Conservation (phyloP, 2,113 vertebrate genomes). For the Stomatorhinus ivindoensis region DNA sequence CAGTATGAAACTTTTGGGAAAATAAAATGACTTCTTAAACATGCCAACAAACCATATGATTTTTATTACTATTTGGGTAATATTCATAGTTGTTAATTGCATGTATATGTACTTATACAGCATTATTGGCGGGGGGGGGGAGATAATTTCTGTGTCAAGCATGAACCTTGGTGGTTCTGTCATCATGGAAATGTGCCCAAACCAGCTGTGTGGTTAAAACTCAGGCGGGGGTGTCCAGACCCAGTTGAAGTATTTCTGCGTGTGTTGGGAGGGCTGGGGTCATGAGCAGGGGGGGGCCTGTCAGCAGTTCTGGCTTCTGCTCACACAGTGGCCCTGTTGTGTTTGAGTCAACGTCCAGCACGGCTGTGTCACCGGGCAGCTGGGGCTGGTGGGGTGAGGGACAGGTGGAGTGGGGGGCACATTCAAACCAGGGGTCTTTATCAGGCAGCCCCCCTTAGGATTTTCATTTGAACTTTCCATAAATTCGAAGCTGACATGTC, state of each 20-base stretch:
- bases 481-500: neutral
- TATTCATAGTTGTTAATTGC: neutral
- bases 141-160: neutral
- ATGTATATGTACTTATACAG: neutral
- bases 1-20: neutral
- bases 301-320: conserved; percentile 36
- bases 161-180: neutral
- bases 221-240: neutral
- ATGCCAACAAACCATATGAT: neutral
- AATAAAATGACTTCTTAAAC: neutral
- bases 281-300: too few relatives aligned
- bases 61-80: neutral
- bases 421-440: neutral
- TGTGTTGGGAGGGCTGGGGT: neutral
- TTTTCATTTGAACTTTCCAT: neutral
- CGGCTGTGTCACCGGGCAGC: conserved; percentile 36
- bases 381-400: conserved; percentile 41
- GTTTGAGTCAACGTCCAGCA: conserved; percentile 32
- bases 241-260: neutral
- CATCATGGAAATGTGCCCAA: neutral
- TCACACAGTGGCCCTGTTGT: conserved; percentile 45
- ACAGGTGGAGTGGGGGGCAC: conserved; percentile 50
- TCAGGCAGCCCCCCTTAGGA: neutral
- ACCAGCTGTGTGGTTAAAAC: neutral
- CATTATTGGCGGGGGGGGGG: neutral